Evolutionary conservation across 2,797 vertebrate species (phyloP), one percentile per base, ranked within the genome.

Genomic region (Pagetopsis macropterus): DNA sequence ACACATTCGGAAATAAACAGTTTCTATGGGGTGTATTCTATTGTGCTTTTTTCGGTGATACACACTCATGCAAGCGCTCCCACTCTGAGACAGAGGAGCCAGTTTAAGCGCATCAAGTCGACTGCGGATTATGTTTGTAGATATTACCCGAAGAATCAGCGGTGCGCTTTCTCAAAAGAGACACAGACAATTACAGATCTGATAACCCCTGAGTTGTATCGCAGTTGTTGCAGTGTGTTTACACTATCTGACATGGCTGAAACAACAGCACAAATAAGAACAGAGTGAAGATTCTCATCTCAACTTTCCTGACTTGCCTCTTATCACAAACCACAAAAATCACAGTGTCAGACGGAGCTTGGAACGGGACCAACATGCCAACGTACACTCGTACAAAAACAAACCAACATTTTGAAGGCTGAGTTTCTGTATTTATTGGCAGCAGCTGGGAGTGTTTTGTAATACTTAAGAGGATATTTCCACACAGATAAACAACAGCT

Each of bases 131-230:
- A 91, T 69, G 84, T 88, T 84, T 78, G 89, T 66, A 90, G 92
- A 92, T 92, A 87, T 87, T 88, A 88, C 84, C 77, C 76, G 62
- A 84, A 89, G 88, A 88, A 89, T 89, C 87, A 83, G 86, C 76
- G 86, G 75, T 81, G 87, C 68, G 85, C 86, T 83, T 88, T 89
- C 85, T 89, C 81, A 85, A 90, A 85, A 89, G 87, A 88, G 88
- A 90, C 89, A 80, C 87, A 91, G 84, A 91, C 89, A 93, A 93
- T 92, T 91, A 92, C 86, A 79, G 89, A 92, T 93, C 89, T 92
- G 94, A 94, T 94, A 92, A 91, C 87, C 85, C 83, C 82, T 16
- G 78, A 79, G 84, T 91, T 86, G 86, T 88, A 85, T 87, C 82
- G 1, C 84, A 84, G 83, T 79, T 82, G 86, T 83, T 76, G 83